Percentiles rank a stretch among this genome's conserved stretches.
These are phyloP conservation scores for Drosophila lini DNA, from an alignment of 1,140 invertebrate genomes.

Conservation along the genomic window DNA sequence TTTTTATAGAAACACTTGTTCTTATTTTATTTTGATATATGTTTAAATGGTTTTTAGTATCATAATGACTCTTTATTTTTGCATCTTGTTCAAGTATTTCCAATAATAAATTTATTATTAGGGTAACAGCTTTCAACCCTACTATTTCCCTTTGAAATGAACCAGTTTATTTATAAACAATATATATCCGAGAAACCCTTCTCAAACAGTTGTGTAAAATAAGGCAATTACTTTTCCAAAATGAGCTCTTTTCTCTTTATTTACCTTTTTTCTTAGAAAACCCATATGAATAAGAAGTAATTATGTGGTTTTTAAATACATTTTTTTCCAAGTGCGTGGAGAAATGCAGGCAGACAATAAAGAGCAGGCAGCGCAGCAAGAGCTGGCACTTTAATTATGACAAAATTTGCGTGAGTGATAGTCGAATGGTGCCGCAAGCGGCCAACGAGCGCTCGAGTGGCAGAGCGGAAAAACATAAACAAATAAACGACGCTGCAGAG, in stretches of 20 bases:
- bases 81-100: not conserved
- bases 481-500: slow-evolving; percentile 24
- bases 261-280: not conserved
- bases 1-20: too few species aligned
- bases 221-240: not conserved
- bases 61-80: too few species aligned
- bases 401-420: slow-evolving; percentile 72
- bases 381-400: slow-evolving; percentile 65
- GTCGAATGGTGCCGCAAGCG: slow-evolving; percentile 69
- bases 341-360: slow-evolving; percentile 34
- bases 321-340: slow-evolving; percentile 25
- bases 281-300: not conserved
- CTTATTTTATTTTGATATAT: too few species aligned
- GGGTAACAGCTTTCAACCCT: not conserved
- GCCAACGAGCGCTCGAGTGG: slow-evolving; percentile 59
- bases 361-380: slow-evolving; percentile 21
- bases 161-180: not conserved
- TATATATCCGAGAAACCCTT: not conserved
- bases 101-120: not conserved
- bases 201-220: not conserved
- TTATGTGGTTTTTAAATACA: slow-evolving; percentile 1
- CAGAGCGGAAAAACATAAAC: slow-evolving; percentile 40
- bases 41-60: too few species aligned
- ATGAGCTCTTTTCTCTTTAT: not conserved
- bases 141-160: not conserved